Conservation (phyloP, 1,140 invertebrate genomes). For the Campoletis sonorensis region DNA sequence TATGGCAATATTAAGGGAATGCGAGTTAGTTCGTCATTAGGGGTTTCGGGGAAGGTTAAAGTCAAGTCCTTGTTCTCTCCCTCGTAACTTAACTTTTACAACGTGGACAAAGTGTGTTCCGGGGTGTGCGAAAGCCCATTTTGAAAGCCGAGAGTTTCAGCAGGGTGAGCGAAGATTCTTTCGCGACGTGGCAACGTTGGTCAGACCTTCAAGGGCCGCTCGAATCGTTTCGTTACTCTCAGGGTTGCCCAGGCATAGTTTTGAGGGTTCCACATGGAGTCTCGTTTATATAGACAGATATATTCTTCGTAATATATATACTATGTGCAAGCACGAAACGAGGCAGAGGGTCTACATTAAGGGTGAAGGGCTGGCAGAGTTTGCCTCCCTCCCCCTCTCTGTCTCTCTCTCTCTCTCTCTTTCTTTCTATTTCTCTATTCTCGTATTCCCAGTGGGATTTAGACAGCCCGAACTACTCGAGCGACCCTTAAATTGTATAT, state of each 20-base stretch:
- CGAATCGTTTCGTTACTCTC: not conserved
- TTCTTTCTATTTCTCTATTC: not conserved
- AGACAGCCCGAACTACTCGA: slow-evolving; percentile 6
- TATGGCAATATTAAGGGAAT: not conserved
- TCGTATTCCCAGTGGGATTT: slow-evolving; percentile 15
- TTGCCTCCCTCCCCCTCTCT: not conserved
- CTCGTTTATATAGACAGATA: not conserved
- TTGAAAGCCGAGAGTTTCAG: not conserved
- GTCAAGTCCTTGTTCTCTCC: slow-evolving; percentile 16
- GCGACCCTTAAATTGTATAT: not conserved
- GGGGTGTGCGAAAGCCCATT: not conserved
- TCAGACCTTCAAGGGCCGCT: slow-evolving; percentile 9
- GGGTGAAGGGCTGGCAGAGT: not conserved
- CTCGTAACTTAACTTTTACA: not conserved
- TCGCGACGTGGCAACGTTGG: slow-evolving; percentile 27
- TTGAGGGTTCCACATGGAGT: slow-evolving; percentile 1
- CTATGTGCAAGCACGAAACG: not conserved
- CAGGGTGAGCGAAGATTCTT: not conserved
- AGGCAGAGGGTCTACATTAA: not conserved
- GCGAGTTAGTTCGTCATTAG: slow-evolving; percentile 22
- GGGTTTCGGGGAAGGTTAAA: not conserved
- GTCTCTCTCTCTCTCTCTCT: not conserved
- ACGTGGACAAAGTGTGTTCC: not conserved
- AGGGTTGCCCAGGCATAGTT: not conserved
- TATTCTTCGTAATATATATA: not conserved